Percentiles rank a stretch among this genome's conserved stretches.
Evolutionary conservation across 2,888 invertebrate species (phyloP).

Genomic region (Orthosia cruda): DNA sequence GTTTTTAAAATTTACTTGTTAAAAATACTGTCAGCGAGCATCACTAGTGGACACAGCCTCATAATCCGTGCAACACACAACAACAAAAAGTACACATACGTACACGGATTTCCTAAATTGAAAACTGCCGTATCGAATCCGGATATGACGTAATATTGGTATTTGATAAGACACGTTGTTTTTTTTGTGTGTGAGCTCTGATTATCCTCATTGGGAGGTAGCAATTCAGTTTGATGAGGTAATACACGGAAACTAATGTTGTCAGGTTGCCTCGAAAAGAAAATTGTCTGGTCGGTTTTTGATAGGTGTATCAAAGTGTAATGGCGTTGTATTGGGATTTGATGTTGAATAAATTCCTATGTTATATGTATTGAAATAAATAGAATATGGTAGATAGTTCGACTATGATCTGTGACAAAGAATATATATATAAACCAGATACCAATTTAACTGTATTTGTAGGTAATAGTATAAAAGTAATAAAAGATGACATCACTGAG

Average conservation of each 20-base stretch:
- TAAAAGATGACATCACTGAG: too few species aligned
- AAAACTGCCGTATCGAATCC: constrained; percentile 32
- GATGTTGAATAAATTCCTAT: background rate
- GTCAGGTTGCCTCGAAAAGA: constrained; percentile 2
- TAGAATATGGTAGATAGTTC: too few species aligned
- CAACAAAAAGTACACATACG: constrained; percentile 40
- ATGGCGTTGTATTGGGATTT: background rate
- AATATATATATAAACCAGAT: too few species aligned
- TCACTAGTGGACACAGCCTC: constrained; percentile 26
- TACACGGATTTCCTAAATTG: constrained; percentile 58
- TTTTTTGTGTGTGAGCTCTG: background rate
- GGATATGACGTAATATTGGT: too few species aligned
- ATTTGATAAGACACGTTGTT: too few species aligned
- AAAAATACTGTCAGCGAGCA: background rate
- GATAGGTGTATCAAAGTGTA: constrained; percentile 21
- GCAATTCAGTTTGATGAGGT: constrained; percentile 56
- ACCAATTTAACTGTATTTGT: too few species aligned
- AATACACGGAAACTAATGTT: constrained; percentile 46
- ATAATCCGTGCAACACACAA: constrained; percentile 43
- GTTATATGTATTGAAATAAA: background rate
- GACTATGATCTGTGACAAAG: too few species aligned
- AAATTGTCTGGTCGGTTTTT: constrained; percentile 32
- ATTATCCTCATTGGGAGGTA: constrained; percentile 37
- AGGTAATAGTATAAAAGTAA: too few species aligned
- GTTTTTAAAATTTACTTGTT: too few species aligned